phyloP scores from a whole-genome alignment of 2,888 invertebrate genomes.

The Mimumesa dahlbomi region DNA sequence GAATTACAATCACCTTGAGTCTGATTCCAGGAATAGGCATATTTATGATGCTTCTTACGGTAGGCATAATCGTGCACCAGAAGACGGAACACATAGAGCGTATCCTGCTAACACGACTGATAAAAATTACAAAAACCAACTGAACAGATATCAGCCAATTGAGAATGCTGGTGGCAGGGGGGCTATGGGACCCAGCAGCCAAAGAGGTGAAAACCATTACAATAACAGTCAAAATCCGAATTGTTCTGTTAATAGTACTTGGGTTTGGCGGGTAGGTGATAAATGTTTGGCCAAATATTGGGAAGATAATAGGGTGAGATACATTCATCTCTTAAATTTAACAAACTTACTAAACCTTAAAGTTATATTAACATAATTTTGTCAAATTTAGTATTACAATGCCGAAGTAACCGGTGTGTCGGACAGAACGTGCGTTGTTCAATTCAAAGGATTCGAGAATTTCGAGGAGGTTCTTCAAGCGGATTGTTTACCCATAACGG shows the following conservation, averaged over 20 bases:
- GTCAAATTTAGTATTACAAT: constrained; percentile 87
- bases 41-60: constrained; percentile 62
- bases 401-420: constrained; percentile 91
- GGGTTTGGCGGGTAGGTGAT: constrained; percentile 89
- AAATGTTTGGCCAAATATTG: constrained; percentile 94
- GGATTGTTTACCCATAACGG: constrained; percentile 88
- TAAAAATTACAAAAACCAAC: constrained; percentile 69
- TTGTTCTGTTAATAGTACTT: constrained; percentile 65
- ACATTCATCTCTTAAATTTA: constrained; percentile 13
- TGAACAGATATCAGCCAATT: constrained; percentile 63
- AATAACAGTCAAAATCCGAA: constrained; percentile 64
- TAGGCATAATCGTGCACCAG: constrained; percentile 66
- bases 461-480: constrained; percentile 92
- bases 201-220: constrained; percentile 65
- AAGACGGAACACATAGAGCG: constrained; percentile 62
- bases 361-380: constrained; percentile 4
- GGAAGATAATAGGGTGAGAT: constrained; percentile 92
- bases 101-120: constrained; percentile 57
- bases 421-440: constrained; percentile 91
- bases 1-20: constrained; percentile 64
- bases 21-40: constrained; percentile 60
- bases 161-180: constrained; percentile 51
- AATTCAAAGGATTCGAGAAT: constrained; percentile 93
- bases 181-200: constrained; percentile 49
- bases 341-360: background rate